Percentiles rank a stretch among this genome's conserved stretches.
Conservation (phyloP, 2,113 vertebrate genomes). For the Thunnus maccoyii region DNA sequence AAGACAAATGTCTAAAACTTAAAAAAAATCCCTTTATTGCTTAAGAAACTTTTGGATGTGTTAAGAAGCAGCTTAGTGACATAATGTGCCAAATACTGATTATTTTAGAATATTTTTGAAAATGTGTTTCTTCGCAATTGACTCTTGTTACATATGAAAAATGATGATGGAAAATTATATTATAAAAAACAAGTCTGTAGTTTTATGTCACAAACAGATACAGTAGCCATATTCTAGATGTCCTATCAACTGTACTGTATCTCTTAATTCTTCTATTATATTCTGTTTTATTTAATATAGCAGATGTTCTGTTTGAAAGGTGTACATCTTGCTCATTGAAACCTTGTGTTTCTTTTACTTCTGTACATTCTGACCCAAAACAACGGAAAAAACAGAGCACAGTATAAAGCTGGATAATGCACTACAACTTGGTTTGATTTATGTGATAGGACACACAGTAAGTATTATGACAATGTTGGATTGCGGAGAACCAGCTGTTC, state of each 20-base stretch:
- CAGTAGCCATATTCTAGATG: background rate
- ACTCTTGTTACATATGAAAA: background rate
- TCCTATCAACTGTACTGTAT: background rate
- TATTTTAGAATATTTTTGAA: background rate
- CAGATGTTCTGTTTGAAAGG: constrained; percentile 18
- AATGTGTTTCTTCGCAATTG: background rate
- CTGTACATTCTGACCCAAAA: constrained; percentile 47
- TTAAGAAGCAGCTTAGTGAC: background rate
- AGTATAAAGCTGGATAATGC: background rate
- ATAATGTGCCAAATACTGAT: background rate
- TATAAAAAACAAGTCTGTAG: background rate
- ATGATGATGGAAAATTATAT: background rate
- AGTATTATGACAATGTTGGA: constrained; percentile 13
- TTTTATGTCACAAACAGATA: background rate
- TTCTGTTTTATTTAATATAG: constrained; percentile 8
- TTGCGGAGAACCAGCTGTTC: constrained; percentile 22
- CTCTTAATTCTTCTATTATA: background rate
- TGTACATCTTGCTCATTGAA: constrained; percentile 19
- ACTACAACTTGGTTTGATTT: constrained; percentile 3
- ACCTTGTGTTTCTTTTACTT: constrained; percentile 27
- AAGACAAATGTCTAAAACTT: background rate
- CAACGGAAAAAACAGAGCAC: background rate
- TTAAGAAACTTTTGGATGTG: background rate
- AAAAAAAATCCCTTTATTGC: background rate
- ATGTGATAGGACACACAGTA: constrained; percentile 16